Conservation (phyloP, 2,888 invertebrate species). For the Tridacna crocea region DNA sequence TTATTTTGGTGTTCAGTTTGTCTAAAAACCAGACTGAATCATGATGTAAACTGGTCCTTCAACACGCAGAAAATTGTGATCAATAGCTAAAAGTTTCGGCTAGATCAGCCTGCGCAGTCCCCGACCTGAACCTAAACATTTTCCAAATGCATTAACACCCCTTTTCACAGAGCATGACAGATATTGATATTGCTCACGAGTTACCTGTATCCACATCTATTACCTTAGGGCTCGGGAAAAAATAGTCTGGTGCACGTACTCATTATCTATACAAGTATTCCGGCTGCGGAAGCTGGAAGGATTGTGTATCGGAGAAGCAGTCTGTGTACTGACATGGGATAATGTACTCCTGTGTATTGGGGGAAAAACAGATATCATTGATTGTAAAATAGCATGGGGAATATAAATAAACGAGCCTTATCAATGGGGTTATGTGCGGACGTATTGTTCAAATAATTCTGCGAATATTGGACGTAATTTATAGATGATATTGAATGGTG, state of each 20-base stretch:
- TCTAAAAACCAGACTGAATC: too few species aligned
- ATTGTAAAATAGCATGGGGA: slow-evolving; percentile 22
- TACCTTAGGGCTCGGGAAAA: background rate
- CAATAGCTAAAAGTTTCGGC: too few species aligned
- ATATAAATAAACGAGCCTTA: slow-evolving; percentile 19
- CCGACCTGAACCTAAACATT: too few species aligned
- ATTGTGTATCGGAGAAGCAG: slow-evolving; percentile 14
- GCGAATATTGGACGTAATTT: background rate
- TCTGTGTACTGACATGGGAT: background rate
- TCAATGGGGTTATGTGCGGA: slow-evolving; percentile 5
- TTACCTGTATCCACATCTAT: slow-evolving; percentile 20
- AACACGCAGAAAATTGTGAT: too few species aligned
- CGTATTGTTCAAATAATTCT: slow-evolving; percentile 24
- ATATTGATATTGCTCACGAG: background rate
- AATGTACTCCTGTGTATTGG: slow-evolving; percentile 24
- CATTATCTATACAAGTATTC: background rate
- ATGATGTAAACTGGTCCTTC: too few species aligned
- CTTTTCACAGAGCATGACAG: too few species aligned
- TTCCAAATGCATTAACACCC: too few species aligned
- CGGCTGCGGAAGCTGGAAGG: slow-evolving; percentile 15
- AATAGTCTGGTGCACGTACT: slow-evolving; percentile 3
- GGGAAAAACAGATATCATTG: slow-evolving; percentile 9
- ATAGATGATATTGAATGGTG: background rate
- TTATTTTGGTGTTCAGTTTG: too few species aligned
- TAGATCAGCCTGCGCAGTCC: too few species aligned